Base-by-base conservation (phyloP, 2,888 invertebrate genomes). In the Fragum whitleyi region DNA sequence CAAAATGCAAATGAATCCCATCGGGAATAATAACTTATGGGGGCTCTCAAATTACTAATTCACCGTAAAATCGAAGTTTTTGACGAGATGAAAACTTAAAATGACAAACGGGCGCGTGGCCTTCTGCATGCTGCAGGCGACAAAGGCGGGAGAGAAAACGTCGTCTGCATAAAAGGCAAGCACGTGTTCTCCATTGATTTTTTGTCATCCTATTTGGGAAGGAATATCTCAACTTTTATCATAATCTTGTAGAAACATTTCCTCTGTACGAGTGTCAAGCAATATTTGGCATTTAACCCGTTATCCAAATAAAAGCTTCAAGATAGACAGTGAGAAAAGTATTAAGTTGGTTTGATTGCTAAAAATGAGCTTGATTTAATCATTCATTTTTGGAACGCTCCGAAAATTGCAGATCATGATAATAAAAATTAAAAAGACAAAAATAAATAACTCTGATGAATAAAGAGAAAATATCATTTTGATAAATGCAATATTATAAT, bases 161-260 rank as follows among this genome's bases (percentile, higher is more conserved):
- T 65, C 65, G 65, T 65, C 65, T 65, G 65, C 65, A 65, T 65
- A 65, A 65, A 65, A 65, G 65, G 42, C 65, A 65, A 21, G 65
- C 65, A 65, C 65, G 65, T 65, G 65, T 42, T 42, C 32, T 3
- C 26, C 42, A 65, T 65, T 23, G 65, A 65, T 65, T 65, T 65
- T 39, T 42, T 42, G 32, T 32, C 32, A 39, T 42, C 42, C 39
- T 9, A 42, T 65, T 65, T 42, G 42, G 42, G 42, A 39, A 42
- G 42, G 42, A 23, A 23, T 23, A 65, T 65, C 42, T 36, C 65
- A 21, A 42, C 65, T 21, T 39, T 65, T 65, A 26, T 32, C n/a
- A 21, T 11, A 32, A 62, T 39, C 21, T 29, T 62, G 28, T 61
- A 21, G 7, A 6, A 16, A 7, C 53, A 6, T 53, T 53, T 53